phyloP scores from a whole-genome alignment of 2,113 vertebrate genomes.

The Edolisoma coerulescens region DNA sequence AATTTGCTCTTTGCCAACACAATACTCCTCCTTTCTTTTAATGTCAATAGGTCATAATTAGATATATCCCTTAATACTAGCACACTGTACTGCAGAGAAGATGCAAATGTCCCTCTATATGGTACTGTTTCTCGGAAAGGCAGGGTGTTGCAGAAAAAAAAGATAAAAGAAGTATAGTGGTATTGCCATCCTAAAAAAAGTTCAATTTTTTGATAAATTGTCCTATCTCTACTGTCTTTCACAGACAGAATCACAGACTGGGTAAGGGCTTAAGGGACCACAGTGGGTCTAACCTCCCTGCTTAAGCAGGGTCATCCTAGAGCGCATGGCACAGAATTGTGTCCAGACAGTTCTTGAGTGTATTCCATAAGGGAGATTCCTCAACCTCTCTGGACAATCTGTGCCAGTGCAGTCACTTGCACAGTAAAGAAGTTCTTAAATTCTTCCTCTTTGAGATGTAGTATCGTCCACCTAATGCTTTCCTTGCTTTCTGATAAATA shows the following conservation, averaged over 20 bases:
- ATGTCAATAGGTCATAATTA: neutral
- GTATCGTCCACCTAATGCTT: neutral
- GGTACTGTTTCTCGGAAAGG: neutral
- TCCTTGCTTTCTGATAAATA: neutral
- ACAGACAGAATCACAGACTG: neutral
- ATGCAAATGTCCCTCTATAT: neutral
- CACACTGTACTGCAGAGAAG: neutral
- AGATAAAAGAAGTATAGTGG: neutral
- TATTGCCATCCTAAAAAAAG: neutral
- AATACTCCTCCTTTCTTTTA: neutral
- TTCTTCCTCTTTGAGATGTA: neutral
- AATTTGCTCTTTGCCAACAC: neutral
- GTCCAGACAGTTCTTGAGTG: neutral
- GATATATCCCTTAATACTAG: neutral
- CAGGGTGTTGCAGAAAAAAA: neutral
- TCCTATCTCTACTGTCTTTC: neutral
- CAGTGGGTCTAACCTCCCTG: neutral
- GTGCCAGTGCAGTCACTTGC: neutral
- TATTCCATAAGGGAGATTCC: neutral
- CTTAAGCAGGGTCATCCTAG: neutral
- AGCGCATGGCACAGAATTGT: neutral
- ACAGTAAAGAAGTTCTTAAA: neutral
- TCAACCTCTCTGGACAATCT: neutral
- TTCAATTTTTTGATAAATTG: fast-evolving
- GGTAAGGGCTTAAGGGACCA: neutral